These are phyloP conservation scores for Poecile atricapillus DNA, from an alignment of 2,113 vertebrate species.

Conservation along the genomic window DNA sequence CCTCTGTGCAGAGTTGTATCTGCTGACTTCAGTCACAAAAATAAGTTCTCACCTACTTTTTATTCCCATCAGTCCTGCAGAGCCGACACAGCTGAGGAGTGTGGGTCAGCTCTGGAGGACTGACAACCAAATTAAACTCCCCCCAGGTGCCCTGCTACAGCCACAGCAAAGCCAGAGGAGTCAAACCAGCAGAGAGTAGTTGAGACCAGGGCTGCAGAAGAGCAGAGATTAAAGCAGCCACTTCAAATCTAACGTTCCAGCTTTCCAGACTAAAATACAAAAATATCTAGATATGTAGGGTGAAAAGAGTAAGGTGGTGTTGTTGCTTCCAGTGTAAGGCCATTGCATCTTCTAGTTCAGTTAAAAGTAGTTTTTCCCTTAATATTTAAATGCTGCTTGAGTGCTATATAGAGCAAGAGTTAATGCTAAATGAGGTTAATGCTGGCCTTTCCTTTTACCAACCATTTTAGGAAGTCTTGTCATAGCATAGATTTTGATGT, in stretches of 20 bases:
- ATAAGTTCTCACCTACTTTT: constrained; percentile 20
- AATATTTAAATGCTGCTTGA: background rate
- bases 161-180: background rate
- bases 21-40: constrained; percentile 60
- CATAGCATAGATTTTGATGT: background rate
- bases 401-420: background rate
- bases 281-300: background rate
- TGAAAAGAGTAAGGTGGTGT: background rate
- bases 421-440: background rate
- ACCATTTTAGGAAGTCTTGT: background rate
- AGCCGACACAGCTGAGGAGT: background rate
- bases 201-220: background rate
- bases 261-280: background rate
- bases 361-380: background rate
- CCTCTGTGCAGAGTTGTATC: background rate
- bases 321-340: background rate
- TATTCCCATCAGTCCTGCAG: constrained; percentile 11
- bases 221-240: background rate
- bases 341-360: background rate
- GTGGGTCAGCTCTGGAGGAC: background rate
- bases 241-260: background rate
- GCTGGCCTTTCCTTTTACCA: background rate
- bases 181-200: background rate
- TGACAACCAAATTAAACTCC: background rate
- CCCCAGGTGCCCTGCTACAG: background rate